Conservation (phyloP, 2,113 vertebrate genomes). For the Columba livia region DNA sequence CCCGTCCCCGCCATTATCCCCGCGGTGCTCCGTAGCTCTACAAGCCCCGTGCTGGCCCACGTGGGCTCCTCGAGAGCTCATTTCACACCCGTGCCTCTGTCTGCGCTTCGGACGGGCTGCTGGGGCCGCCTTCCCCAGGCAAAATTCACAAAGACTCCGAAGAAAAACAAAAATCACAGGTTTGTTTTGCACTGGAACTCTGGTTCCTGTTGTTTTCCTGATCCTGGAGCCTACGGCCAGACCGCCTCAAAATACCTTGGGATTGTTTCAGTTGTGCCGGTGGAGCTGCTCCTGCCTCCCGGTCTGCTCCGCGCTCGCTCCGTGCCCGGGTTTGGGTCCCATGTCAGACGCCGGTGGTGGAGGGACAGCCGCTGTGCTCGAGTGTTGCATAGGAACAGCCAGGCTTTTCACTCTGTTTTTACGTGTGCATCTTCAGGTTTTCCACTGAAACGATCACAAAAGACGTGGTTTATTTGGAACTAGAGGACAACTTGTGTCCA, state of each 20-base stretch:
- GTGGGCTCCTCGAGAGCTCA: not conserved
- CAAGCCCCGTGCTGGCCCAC: not conserved
- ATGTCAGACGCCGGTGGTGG: accelerated
- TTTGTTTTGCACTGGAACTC: not conserved
- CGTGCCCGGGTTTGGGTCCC: not conserved
- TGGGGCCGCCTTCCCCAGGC: not conserved
- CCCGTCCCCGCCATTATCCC: not conserved
- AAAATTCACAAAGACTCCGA: not conserved
- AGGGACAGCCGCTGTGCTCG: not conserved
- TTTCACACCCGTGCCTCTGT: not conserved
- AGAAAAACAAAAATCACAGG: accelerated
- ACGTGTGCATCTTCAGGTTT: not conserved
- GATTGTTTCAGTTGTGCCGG: not conserved
- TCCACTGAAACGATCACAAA: not conserved
- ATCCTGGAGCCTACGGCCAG: not conserved
- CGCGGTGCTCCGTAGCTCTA: not conserved
- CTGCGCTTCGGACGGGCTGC: not conserved
- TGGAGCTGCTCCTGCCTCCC: not conserved
- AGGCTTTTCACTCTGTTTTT: not conserved
- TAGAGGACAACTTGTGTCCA: not conserved
- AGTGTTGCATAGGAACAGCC: not conserved
- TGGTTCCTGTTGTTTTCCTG: not conserved
- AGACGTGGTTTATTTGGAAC: not conserved
- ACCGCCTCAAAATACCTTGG: not conserved
- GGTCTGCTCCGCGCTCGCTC: too few relatives aligned